A percentile compares a stretch with the other conserved stretches of the same genome.
Evolutionary conservation across 2,113 vertebrate species (phyloP).

Genomic region (Hippocampus comes): DNA sequence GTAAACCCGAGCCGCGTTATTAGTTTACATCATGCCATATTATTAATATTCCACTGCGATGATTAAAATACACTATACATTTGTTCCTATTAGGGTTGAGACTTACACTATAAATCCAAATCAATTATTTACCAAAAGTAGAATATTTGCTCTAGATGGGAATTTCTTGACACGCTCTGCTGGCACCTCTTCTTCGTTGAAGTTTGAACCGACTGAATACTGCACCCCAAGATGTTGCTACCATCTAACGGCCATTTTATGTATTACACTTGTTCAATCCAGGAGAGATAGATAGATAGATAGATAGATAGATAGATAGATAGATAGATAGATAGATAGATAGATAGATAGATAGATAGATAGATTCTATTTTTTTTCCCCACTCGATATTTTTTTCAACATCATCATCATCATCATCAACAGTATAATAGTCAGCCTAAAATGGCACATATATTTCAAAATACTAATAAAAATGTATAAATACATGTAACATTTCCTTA

Average conservation of each 20-base stretch:
- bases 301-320: no score
- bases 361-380: no score
- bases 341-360: neutral
- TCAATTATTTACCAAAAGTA: neutral
- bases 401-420: no score
- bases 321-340: neutral
- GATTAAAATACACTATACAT: neutral
- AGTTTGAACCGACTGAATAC: neutral
- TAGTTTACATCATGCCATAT: no score
- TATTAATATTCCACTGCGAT: neutral
- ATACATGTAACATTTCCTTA: no score
- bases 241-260: neutral
- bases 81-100: neutral
- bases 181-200: slow-evolving; percentile 1
- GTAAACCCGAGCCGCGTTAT: neutral
- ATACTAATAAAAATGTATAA: no score
- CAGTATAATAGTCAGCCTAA: no score
- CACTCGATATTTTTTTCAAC: no score
- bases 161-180: neutral
- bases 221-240: neutral
- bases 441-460: no score
- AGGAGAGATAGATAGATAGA: no score
- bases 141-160: neutral
- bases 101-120: neutral
- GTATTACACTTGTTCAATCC: neutral